Conservation (phyloP, 37 sponge, comb jelly and placozoan genomes). For the Halichondria panicea region DNA sequence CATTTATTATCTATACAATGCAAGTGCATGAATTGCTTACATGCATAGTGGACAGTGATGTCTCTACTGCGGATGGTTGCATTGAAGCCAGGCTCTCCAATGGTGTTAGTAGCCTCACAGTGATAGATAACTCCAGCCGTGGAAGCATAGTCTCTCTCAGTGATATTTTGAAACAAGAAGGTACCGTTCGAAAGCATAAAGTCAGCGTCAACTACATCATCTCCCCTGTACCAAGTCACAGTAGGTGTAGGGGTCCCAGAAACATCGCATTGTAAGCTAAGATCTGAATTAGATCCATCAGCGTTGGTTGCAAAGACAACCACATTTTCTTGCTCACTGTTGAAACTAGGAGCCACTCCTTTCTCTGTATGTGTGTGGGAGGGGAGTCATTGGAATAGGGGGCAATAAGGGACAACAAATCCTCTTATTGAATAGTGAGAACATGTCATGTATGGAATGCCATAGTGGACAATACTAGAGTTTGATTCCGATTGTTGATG, state of each 20-base stretch:
- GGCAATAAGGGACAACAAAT: no score
- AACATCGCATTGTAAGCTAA: conserved; percentile 36
- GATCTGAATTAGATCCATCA: not conserved
- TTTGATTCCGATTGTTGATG: no score
- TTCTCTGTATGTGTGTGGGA: not conserved
- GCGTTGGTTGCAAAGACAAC: conserved; percentile 5
- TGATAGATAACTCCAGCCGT: conserved; percentile 35
- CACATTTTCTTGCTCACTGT: conserved; percentile 5
- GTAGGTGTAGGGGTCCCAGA: conserved; percentile 42
- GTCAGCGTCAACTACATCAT: not conserved
- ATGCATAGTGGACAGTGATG: conserved; percentile 23
- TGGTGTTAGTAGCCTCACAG: conserved; percentile 45
- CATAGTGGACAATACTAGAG: no score
- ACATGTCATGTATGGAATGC: no score
- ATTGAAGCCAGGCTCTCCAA: conserved; percentile 16
- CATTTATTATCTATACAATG: not conserved
- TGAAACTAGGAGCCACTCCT: conserved; percentile 2
- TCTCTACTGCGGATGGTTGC: conserved; percentile 48
- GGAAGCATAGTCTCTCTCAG: conserved; percentile 22
- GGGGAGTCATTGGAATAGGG: not conserved
- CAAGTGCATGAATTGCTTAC: conserved; percentile 19
- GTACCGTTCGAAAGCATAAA: not conserved
- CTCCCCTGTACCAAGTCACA: conserved; percentile 38
- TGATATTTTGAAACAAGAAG: no score
- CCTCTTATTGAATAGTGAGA: no score